These are phyloP conservation scores for Artemisiospiza belli DNA, from an alignment of 2,113 vertebrate species.

Conservation along the genomic window DNA sequence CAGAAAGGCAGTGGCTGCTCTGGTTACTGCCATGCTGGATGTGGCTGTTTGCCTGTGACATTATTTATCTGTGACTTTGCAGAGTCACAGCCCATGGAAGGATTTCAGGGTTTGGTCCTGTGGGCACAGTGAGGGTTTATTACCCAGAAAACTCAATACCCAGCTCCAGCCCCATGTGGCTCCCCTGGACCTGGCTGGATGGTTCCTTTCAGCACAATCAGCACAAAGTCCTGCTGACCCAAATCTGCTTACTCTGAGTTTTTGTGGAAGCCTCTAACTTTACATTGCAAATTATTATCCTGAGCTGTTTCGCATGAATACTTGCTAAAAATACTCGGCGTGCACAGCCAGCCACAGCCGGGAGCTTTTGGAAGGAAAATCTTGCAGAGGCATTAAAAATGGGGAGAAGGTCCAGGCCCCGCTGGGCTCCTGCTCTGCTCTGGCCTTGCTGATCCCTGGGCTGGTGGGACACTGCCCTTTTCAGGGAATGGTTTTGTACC, in stretches of 20 bases:
- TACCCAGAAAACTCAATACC: background rate
- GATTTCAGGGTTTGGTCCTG: background rate
- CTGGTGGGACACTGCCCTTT: background rate
- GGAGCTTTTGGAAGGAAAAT: background rate
- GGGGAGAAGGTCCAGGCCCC: background rate
- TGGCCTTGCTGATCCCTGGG: background rate
- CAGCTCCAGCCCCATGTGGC: background rate
- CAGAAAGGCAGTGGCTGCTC: background rate
- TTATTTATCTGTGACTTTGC: background rate
- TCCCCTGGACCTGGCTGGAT: background rate
- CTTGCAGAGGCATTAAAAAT: background rate
- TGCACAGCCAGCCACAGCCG: background rate
- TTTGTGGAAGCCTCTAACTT: background rate
- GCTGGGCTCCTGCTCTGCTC: background rate
- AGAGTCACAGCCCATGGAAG: background rate
- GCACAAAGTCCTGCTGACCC: background rate
- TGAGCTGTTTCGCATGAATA: background rate
- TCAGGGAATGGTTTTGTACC: rapidly evolving
- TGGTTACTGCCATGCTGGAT: rapidly evolving
- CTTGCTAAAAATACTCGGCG: background rate
- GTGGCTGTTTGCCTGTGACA: rapidly evolving
- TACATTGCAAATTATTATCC: background rate
- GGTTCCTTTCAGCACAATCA: background rate
- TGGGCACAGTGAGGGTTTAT: background rate
- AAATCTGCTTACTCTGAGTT: background rate